These are phyloP conservation scores for Noctua pronuba DNA, from an alignment of 2,888 invertebrate genomes.

Conservation along the genomic window DNA sequence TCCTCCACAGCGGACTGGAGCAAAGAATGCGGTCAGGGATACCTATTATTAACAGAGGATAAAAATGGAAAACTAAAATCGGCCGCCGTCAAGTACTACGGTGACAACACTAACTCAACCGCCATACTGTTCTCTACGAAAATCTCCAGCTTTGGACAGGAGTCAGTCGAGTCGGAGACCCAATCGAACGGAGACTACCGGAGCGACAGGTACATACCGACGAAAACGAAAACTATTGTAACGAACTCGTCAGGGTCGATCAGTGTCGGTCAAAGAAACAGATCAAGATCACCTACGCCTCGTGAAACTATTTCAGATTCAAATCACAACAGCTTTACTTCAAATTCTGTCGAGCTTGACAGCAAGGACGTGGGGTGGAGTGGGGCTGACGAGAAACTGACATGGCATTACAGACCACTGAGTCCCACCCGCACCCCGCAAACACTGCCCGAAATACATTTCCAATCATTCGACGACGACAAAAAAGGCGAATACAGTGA, in stretches of 20 bases:
- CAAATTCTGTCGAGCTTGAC: slow-evolving; percentile 73
- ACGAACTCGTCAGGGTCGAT: slow-evolving; percentile 85
- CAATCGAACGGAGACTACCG: slow-evolving; percentile 85
- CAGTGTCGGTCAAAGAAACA: slow-evolving; percentile 84
- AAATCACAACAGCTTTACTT: slow-evolving; percentile 76
- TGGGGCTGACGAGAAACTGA: slow-evolving; percentile 81
- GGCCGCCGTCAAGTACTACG: slow-evolving; percentile 86
- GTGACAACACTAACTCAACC: slow-evolving; percentile 82
- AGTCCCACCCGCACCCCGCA: slow-evolving; percentile 82
- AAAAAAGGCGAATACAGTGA: slow-evolving; percentile 84
- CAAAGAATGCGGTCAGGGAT: slow-evolving; percentile 84
- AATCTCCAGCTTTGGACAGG: slow-evolving; percentile 89
- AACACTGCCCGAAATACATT: slow-evolving; percentile 85
- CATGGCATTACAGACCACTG: slow-evolving; percentile 87
- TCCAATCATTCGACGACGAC: slow-evolving; percentile 89
- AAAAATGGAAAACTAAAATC: slow-evolving; percentile 82
- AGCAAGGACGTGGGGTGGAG: slow-evolving; percentile 68
- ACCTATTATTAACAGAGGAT: slow-evolving; percentile 83
- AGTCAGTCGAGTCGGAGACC: slow-evolving; percentile 81
- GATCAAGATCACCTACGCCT: slow-evolving; percentile 86
- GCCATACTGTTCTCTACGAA: slow-evolving; percentile 88
- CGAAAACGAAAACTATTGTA: slow-evolving; percentile 86
- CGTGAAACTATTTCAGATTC: slow-evolving; percentile 84
- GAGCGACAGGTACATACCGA: slow-evolving; percentile 86
- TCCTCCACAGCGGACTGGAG: slow-evolving; percentile 79